Base-by-base conservation (phyloP, 2,113 vertebrate genomes). In the Hyperopisus bebe region DNA sequence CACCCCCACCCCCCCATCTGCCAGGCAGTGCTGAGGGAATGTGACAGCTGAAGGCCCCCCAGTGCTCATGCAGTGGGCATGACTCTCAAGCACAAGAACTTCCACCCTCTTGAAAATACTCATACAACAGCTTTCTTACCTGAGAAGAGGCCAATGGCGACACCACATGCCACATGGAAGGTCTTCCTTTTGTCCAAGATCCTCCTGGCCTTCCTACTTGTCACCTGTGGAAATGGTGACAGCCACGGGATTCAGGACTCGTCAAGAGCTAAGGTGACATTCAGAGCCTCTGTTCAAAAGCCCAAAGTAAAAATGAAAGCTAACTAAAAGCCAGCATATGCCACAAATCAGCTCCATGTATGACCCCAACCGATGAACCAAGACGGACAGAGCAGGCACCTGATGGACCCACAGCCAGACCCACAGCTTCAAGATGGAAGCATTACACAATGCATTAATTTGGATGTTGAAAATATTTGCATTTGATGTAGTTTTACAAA, bases 61-160 rank as follows among this genome's bases (percentile, higher is more conserved):
- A 42, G 2, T 42, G 9, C n/a, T 70, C 27, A 31, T 31, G 55
- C 10, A 19, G 74, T 42, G 31, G 35, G 74, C 13, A 80, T 8
- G 17, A 35, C 17, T 42, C 15, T 19, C 35, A 35, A 80, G 35
- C 74, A 42, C 74, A 42, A 6, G 35, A 39, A 39, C 35, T 8
- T 80, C 13, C 15, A 80, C 74, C 74, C 17, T 42, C 74, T 42
- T 19, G 15, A 39, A 77, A 31, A 77, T 1, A 39, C 74, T 39
- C 74, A 80, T 39, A 42, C 35, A 55, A 55, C 3, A 19, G 74
- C 48, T 53, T 24, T 90, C 95, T 94, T 86, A 98, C 97, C 97
- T 95, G 97, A 97, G 92, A 98, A 97, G 92, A 97, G 74, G 90
- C 96, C 97, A 82, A 98, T 96, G 8, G 96, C 94, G 85, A 96